A percentile compares a stretch with the other conserved stretches of the same genome.
phyloP scores from a whole-genome alignment of 2,888 invertebrate species.

The Rhingia campestris region DNA sequence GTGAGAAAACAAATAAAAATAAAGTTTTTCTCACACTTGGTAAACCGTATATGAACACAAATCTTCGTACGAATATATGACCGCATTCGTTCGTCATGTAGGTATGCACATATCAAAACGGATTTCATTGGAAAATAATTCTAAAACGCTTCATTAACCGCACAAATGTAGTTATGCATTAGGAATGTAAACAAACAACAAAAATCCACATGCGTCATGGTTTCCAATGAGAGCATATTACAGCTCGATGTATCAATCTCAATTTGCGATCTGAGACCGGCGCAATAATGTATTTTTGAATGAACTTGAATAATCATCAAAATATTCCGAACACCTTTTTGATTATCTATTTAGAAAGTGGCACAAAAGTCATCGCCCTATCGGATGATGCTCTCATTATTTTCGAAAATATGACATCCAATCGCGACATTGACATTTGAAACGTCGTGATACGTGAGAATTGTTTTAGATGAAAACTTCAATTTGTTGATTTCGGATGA shows the following conservation, averaged over 20 bases:
- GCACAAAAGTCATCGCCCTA: too few species aligned
- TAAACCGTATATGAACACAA: not conserved
- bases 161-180: conserved; percentile 8
- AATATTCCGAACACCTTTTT: too few species aligned
- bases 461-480: too few species aligned
- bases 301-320: too few species aligned
- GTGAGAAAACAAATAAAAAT: not conserved
- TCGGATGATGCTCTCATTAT: too few species aligned
- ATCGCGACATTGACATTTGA: too few species aligned
- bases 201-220: conserved; percentile 12
- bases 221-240: not conserved
- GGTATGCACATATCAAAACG: not conserved
- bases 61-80: conserved; percentile 1
- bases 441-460: too few species aligned
- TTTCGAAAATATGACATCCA: too few species aligned
- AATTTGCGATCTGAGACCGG: not conserved
- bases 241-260: not conserved
- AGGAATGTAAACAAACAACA: conserved; percentile 17
- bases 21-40: conserved; percentile 22
- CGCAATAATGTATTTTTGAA: too few species aligned
- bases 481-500: too few species aligned
- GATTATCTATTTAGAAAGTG: too few species aligned
- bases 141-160: not conserved
- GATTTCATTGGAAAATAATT: conserved; percentile 8
- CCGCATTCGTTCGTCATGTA: conserved; percentile 33